phyloP scores from a whole-genome alignment of 2,888 invertebrate species.

The Caenorhabditis auriculariae region DNA sequence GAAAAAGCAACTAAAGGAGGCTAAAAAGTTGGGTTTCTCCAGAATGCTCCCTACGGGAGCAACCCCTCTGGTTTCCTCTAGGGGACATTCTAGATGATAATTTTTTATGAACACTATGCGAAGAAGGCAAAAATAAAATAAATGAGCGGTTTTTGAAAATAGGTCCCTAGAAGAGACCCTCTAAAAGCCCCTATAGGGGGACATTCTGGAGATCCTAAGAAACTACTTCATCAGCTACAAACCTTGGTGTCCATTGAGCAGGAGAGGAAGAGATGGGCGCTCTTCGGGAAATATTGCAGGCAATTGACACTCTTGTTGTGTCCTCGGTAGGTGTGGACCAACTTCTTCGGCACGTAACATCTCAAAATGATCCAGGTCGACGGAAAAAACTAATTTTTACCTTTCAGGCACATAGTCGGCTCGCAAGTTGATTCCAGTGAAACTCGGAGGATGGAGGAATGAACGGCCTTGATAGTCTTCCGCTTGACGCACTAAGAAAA shows the following conservation, averaged over 20 bases:
- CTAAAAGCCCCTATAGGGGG: too few species aligned
- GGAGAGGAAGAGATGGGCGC: slow-evolving; percentile 90
- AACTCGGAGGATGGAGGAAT: slow-evolving; percentile 87
- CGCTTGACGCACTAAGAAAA: slow-evolving; percentile 67
- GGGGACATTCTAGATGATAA: too few species aligned
- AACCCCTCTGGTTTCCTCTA: too few species aligned
- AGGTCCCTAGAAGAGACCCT: too few species aligned
- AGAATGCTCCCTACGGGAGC: too few species aligned
- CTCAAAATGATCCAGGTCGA: slow-evolving; percentile 1
- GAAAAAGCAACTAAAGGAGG: too few species aligned
- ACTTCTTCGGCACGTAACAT: slow-evolving; percentile 65
- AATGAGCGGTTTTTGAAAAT: too few species aligned
- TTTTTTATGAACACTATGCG: too few species aligned
- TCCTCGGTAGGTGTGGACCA: slow-evolving; percentile 73
- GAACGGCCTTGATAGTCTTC: slow-evolving; percentile 95
- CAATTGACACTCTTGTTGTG: slow-evolving; percentile 94
- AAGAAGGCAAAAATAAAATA: too few species aligned
- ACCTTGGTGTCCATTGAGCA: slow-evolving; percentile 95
- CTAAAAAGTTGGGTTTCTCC: too few species aligned
- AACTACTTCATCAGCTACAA: too few species aligned
- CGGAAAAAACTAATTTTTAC: neutral
- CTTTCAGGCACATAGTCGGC: slow-evolving; percentile 82
- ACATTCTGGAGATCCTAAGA: too few species aligned
- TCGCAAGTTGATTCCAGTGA: slow-evolving; percentile 84
- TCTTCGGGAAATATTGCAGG: slow-evolving; percentile 88